Percentiles rank a stretch among this genome's conserved stretches.
These are phyloP conservation scores for Apamea monoglypha DNA, from an alignment of 2,888 invertebrate genomes.

Conservation along the genomic window DNA sequence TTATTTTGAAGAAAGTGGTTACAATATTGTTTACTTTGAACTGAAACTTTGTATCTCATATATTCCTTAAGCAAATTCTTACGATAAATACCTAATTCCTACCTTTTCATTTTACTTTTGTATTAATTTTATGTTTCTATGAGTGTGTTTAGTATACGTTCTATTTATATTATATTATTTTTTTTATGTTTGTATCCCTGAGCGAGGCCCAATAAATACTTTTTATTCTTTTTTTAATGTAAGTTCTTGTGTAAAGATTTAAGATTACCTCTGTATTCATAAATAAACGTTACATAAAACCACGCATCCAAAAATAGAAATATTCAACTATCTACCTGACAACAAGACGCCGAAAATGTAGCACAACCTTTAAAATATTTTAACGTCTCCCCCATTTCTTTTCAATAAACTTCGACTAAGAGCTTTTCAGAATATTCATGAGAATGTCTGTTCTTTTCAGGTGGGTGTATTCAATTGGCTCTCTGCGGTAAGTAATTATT, in stretches of 20 bases:
- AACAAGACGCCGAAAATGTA: slow-evolving; percentile 38
- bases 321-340: not conserved
- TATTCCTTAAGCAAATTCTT: not conserved
- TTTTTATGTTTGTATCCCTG: too few species aligned
- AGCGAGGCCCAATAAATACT: not conserved
- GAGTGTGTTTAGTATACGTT: not conserved
- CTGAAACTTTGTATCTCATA: not conserved
- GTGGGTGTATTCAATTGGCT: slow-evolving; percentile 84
- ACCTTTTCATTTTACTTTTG: not conserved
- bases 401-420: slow-evolving; percentile 87
- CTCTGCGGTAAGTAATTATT: slow-evolving; percentile 76
- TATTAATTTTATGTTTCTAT: not conserved
- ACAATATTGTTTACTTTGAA: not conserved
- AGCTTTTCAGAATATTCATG: slow-evolving; percentile 89
- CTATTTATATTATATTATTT: too few species aligned
- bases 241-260: not conserved
- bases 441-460: slow-evolving; percentile 87
- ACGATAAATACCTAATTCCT: not conserved
- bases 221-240: not conserved
- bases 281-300: not conserved
- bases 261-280: not conserved
- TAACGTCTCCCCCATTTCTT: slow-evolving; percentile 75
- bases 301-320: too few species aligned
- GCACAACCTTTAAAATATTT: slow-evolving; percentile 61
- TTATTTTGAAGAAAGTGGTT: not conserved